These are phyloP conservation scores for Chorisops tibialis DNA, from an alignment of 2,888 invertebrate genomes.

Conservation along the genomic window DNA sequence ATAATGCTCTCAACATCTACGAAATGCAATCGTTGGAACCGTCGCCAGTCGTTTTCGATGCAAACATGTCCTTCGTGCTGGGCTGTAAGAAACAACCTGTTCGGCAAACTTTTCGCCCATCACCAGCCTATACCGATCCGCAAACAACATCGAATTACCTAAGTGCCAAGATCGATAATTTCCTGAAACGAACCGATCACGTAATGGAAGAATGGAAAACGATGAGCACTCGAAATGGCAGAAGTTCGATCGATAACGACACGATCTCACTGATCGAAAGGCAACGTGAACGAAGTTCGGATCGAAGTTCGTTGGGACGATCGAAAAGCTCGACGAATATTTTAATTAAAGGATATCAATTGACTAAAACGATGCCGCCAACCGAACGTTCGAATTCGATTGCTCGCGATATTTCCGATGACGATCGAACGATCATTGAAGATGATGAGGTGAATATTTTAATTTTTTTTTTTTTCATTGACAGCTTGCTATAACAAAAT, in stretches of 20 bases:
- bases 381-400: slow-evolving; percentile 50
- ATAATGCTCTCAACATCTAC: slow-evolving; percentile 55
- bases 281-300: slow-evolving; percentile 48
- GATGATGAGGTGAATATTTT: slow-evolving; percentile 61
- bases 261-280: slow-evolving; percentile 50
- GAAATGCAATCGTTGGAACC: slow-evolving; percentile 66
- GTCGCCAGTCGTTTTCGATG: slow-evolving; percentile 77
- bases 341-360: slow-evolving; percentile 76
- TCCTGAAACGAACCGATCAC: slow-evolving; percentile 79
- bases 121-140: slow-evolving; percentile 73
- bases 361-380: slow-evolving; percentile 54
- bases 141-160: slow-evolving; percentile 74
- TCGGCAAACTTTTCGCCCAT: slow-evolving; percentile 65
- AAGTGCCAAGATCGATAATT: slow-evolving; percentile 72
- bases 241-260: slow-evolving; percentile 42
- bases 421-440: slow-evolving; percentile 63
- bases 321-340: slow-evolving; percentile 78
- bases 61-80: slow-evolving; percentile 74
- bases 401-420: slow-evolving; percentile 54
- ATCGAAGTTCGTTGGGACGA: slow-evolving; percentile 55
- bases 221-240: slow-evolving; percentile 56
- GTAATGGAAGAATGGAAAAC: slow-evolving; percentile 84
- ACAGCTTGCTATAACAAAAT: too few species aligned
- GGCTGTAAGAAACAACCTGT: slow-evolving; percentile 70
- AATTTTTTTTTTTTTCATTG: too few species aligned